Evolutionary conservation across 1,140 invertebrate species (phyloP).

Genomic region (Drosophila nikananu): DNA sequence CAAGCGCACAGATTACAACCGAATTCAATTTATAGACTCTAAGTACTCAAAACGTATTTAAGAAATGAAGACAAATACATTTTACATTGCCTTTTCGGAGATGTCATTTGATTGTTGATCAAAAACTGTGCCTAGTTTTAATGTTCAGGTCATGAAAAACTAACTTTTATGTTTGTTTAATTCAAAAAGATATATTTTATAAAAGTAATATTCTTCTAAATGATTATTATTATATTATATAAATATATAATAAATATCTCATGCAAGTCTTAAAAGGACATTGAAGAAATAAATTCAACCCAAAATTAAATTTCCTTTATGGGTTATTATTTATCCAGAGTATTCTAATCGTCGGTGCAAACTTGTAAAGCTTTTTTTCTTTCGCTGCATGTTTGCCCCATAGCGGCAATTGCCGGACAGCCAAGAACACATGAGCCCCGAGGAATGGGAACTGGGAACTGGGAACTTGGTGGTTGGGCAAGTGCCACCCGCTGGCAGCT

Average conservation of each 20-base stretch:
- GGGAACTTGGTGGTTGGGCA: slow-evolving; percentile 11
- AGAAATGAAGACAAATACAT: neutral
- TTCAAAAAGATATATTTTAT: no score
- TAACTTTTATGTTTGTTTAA: neutral
- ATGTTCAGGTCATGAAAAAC: neutral
- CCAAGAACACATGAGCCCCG: slow-evolving; percentile 70
- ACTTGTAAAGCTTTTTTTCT: neutral
- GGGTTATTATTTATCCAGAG: neutral
- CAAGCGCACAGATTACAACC: neutral
- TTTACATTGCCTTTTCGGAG: neutral
- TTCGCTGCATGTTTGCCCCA: slow-evolving; percentile 32
- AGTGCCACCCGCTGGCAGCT: slow-evolving; percentile 40
- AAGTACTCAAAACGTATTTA: slow-evolving; percentile 5
- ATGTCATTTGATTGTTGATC: neutral
- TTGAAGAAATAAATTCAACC: no score
- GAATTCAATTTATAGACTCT: slow-evolving; percentile 12
- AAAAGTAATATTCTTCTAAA: no score
- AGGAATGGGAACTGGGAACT: slow-evolving; percentile 1
- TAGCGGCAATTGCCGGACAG: slow-evolving; percentile 71
- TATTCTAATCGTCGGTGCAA: neutral
- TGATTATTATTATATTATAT: no score
- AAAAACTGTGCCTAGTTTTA: neutral
- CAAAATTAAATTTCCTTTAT: neutral
- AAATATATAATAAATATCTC: no score
- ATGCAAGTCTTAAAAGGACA: no score